Base-by-base conservation (phyloP, 1,140 invertebrate genomes). In the Pararge aegeria region DNA sequence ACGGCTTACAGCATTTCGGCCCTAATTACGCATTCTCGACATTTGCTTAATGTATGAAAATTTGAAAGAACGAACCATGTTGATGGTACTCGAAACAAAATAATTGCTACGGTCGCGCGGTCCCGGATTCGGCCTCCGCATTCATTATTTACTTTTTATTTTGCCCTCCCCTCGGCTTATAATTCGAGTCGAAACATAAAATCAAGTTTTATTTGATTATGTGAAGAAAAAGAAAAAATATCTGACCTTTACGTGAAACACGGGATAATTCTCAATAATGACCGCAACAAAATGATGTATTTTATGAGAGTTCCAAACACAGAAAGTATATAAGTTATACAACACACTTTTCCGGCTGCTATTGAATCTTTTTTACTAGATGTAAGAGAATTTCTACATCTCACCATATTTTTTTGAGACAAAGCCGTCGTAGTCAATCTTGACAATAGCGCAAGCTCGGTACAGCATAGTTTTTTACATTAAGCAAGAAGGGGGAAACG, bases 81-180 rank as follows among this genome's bases (percentile, higher is more conserved):
- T 87, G 87, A 89, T 89, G 84, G 80, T 75, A 82, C 87, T 89
- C 84, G 75, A 87, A 89, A 89, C 84, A 86, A 87, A 87, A 89
- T 89, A 89, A 89, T 87, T 89, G 82, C 80, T 83, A 82, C 83
- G 82, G 84, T 83, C 83, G 77, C 82, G 75, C 75, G 80, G 79
- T 80, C 78, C 80, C 70, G 75, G 80, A 75, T 86, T 83, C 71
- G 83, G 78, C 73, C 82, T 79, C 78, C 71, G 73, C 82, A 85
- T 87, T 89, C 83, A 89, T 89, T 87, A 89, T 87, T 86, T 83
- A 87, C 84, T 87, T 89, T 86, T 85, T 89, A 86, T 87, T 89
- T 85, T 73, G 65, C 78, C 80, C 81, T 78, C 81, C 86, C 78
- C 82, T 83, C 70, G 75, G 83, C 81, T 87, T 89, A 87, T 89